Conservation (phyloP, 2,888 invertebrate genomes). For the Hemaris fuciformis region DNA sequence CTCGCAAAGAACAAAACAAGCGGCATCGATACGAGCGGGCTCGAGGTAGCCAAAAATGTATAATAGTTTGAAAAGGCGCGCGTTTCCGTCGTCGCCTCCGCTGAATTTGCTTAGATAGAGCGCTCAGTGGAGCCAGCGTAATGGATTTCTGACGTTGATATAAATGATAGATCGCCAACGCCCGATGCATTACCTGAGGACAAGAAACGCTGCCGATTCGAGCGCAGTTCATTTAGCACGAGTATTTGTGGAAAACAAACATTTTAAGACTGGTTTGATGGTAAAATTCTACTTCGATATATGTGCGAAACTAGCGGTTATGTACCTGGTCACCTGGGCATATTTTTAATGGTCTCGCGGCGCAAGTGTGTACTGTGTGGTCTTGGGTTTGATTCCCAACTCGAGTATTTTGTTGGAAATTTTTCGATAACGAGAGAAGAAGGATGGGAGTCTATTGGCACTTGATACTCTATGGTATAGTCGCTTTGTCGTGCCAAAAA, state of each 20-base stretch:
- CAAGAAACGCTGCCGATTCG: slow-evolving; percentile 19
- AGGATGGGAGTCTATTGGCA: too few relatives aligned
- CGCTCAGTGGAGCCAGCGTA: slow-evolving; percentile 31
- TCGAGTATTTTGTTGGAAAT: too few relatives aligned
- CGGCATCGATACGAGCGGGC: neutral
- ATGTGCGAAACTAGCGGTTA: too few relatives aligned
- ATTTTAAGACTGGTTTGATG: too few relatives aligned
- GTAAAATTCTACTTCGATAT: too few relatives aligned
- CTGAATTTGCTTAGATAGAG: neutral
- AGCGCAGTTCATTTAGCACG: neutral
- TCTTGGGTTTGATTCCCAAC: too few relatives aligned
- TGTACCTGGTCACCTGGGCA: too few relatives aligned
- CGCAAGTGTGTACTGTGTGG: too few relatives aligned
- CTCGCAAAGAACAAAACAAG: neutral
- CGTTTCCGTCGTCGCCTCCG: neutral
- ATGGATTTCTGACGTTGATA: slow-evolving; percentile 73
- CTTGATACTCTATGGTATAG: too few relatives aligned
- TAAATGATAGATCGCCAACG: slow-evolving; percentile 67
- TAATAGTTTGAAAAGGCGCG: neutral
- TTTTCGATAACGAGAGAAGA: too few relatives aligned
- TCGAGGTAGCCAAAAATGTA: neutral
- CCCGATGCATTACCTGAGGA: slow-evolving; percentile 60
- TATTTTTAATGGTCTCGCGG: too few relatives aligned
- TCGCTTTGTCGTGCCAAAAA: too few relatives aligned
- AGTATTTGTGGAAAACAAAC: neutral